Evolutionary conservation across 2,888 invertebrate species (phyloP).

Genomic region (Caenorhabditis zanzibari): DNA sequence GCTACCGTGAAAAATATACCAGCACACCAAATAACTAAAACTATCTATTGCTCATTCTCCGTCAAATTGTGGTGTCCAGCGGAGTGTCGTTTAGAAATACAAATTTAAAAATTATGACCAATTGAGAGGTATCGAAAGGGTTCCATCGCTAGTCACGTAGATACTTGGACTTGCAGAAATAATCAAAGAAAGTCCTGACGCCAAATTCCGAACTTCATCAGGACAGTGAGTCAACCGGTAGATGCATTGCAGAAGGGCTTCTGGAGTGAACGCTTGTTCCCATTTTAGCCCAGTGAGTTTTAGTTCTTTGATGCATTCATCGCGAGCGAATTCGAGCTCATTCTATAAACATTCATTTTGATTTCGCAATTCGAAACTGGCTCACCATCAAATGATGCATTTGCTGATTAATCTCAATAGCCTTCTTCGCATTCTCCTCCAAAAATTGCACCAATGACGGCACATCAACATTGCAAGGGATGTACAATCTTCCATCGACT

Average conservation of each 20-base stretch:
- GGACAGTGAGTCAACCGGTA: slow-evolving; percentile 56
- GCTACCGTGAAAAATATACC: slow-evolving; percentile 42
- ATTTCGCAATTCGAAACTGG: no score
- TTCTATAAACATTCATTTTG: slow-evolving; percentile 55
- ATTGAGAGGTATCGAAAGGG: slow-evolving; percentile 78
- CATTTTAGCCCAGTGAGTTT: slow-evolving; percentile 67
- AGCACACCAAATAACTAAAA: slow-evolving; percentile 17
- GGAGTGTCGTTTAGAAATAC: no score
- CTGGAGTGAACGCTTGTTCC: slow-evolving; percentile 65
- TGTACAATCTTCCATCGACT: slow-evolving; percentile 76
- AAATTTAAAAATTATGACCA: slow-evolving; percentile 73
- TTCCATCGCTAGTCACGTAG: slow-evolving; percentile 77
- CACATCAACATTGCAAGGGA: slow-evolving; percentile 82
- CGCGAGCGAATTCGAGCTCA: slow-evolving; percentile 55
- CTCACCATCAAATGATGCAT: slow-evolving; percentile 66
- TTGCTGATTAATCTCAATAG: slow-evolving; percentile 62
- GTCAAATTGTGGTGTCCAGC: no score
- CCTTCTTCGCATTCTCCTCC: slow-evolving; percentile 65
- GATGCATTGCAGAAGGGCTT: slow-evolving; percentile 58
- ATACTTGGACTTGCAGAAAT: slow-evolving; percentile 78
- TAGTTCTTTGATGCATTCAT: slow-evolving; percentile 63
- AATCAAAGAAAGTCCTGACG: slow-evolving; percentile 71
- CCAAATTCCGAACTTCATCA: slow-evolving; percentile 44
- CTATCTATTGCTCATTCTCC: no score
- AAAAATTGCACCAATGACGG: slow-evolving; percentile 76